Conservation (phyloP, 2,113 vertebrate species). For the Ammodytes marinus region DNA sequence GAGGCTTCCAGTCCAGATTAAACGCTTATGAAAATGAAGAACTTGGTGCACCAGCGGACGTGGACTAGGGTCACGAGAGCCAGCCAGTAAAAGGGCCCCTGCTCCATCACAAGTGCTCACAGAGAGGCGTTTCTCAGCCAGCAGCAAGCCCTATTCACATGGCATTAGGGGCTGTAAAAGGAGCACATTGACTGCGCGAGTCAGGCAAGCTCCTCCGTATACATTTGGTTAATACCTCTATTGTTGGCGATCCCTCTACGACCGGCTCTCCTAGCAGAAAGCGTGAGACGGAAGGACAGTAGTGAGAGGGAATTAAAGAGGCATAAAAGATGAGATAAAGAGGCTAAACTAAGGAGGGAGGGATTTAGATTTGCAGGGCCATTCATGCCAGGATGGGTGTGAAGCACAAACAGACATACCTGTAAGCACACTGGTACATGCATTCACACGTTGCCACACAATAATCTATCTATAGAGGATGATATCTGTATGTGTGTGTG, state of each 20-base stretch:
- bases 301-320: slow-evolving; percentile 62
- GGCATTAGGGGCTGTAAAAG: slow-evolving; percentile 72
- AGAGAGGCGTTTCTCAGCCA: slow-evolving; percentile 63
- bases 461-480: slow-evolving; percentile 25
- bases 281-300: slow-evolving; percentile 25
- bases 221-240: slow-evolving; percentile 74
- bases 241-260: slow-evolving; percentile 61
- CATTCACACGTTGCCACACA: neutral
- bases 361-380: slow-evolving; percentile 52
- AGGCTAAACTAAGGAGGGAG: slow-evolving; percentile 48
- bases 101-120: slow-evolving; percentile 41
- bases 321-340: slow-evolving; percentile 64
- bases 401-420: slow-evolving; percentile 16
- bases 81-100: slow-evolving; percentile 62
- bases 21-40: slow-evolving; percentile 66
- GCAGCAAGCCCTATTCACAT: slow-evolving; percentile 68
- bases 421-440: neutral
- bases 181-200: slow-evolving; percentile 61
- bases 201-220: slow-evolving; percentile 65
- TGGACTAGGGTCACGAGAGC: slow-evolving; percentile 59
- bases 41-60: slow-evolving; percentile 32
- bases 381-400: slow-evolving; percentile 49
- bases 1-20: slow-evolving; percentile 74
- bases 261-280: slow-evolving; percentile 58
- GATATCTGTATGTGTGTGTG: slow-evolving; percentile 2